Evolutionary conservation across 2,888 invertebrate species (phyloP).

Genomic region (Cephus runcator): DNA sequence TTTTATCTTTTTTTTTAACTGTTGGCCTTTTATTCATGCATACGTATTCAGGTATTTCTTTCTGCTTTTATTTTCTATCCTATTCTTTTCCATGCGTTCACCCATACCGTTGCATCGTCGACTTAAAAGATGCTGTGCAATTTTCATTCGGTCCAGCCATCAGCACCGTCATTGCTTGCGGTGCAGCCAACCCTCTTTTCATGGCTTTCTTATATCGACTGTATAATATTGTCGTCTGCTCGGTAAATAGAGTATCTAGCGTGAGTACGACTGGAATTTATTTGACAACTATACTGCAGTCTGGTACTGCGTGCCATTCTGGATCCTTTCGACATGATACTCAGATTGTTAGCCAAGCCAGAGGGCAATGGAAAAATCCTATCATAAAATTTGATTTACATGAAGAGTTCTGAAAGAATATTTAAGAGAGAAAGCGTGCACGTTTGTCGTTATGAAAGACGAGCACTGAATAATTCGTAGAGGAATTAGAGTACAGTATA

Average conservation of each 20-base stretch:
- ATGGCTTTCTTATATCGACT: constrained; percentile 35
- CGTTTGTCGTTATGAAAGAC: background rate
- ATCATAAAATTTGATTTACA: background rate
- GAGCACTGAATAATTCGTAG: background rate
- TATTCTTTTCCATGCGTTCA: background rate
- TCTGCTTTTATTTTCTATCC: background rate
- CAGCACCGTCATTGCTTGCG: background rate
- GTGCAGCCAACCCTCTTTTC: background rate
- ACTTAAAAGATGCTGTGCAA: background rate
- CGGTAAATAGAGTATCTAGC: constrained; percentile 54
- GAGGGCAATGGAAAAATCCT: background rate
- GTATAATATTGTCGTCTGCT: constrained; percentile 56
- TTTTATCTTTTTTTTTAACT: background rate
- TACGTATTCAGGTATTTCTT: background rate
- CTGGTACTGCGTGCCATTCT: background rate
- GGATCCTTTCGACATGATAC: background rate
- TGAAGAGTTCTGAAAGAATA: background rate
- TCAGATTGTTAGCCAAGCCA: background rate
- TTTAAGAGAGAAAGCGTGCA: background rate
- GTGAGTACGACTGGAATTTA: background rate
- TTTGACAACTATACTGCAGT: background rate
- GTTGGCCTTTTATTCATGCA: background rate
- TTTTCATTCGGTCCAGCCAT: background rate
- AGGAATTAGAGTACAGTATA: background rate
- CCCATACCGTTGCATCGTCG: background rate